These are phyloP conservation scores for Poecilia picta DNA, from an alignment of 2,797 vertebrate species.

Conservation along the genomic window DNA sequence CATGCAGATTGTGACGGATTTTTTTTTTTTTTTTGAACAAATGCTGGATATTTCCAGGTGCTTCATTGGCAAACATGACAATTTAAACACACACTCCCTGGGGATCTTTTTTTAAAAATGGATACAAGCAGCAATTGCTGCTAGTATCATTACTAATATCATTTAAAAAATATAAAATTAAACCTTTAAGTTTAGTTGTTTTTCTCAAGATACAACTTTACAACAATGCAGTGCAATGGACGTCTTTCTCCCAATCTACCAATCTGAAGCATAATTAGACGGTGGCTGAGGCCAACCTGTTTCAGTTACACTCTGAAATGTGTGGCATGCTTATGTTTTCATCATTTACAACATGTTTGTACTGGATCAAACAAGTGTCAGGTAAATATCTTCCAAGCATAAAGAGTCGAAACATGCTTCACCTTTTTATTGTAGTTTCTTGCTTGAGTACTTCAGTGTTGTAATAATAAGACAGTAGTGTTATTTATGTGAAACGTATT, in stretches of 20 bases:
- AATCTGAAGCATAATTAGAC: slow-evolving; percentile 56
- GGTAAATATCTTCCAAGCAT: neutral
- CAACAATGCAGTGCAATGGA: neutral
- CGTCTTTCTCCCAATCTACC: slow-evolving; percentile 41
- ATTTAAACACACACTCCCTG: slow-evolving; percentile 59
- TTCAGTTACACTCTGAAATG: slow-evolving; percentile 9
- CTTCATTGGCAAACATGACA: slow-evolving; percentile 42
- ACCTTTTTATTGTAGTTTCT: neutral
- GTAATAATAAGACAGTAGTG: neutral
- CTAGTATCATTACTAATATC: no score
- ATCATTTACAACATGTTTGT: neutral
- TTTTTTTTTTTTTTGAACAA: neutral
- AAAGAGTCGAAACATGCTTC: neutral
- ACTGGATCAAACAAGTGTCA: neutral
- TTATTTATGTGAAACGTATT: no score
- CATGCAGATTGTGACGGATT: slow-evolving; percentile 26
- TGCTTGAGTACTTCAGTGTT: neutral
- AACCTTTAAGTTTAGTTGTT: slow-evolving; percentile 11
- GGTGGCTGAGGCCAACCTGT: slow-evolving; percentile 10
- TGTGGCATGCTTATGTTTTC: slow-evolving; percentile 35
- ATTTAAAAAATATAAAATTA: neutral
- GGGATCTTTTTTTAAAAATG: slow-evolving; percentile 59
- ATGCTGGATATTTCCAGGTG: slow-evolving; percentile 59
- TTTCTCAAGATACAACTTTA: slow-evolving; percentile 20
- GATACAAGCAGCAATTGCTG: no score